phyloP scores from a whole-genome alignment of 2,113 vertebrate species.

The Motacilla tschutschensis region DNA sequence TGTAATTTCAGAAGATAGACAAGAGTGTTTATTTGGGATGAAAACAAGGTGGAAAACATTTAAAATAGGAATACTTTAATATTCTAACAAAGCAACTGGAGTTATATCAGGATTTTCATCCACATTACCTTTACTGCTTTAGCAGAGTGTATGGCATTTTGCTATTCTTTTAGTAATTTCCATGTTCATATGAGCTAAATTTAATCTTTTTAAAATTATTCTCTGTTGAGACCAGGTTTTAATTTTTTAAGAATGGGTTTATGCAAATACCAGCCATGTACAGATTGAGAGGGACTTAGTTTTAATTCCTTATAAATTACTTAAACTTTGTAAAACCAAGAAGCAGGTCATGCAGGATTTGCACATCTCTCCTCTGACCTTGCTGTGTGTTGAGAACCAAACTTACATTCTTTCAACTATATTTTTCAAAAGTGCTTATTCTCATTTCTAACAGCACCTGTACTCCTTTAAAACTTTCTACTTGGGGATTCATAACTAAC shows the following conservation, averaged over 20 bases:
- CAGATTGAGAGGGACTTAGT: background rate
- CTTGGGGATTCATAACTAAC: background rate
- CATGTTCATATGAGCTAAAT: background rate
- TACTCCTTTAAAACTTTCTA: background rate
- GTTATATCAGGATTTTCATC: background rate
- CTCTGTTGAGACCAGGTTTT: background rate
- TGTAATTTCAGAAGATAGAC: background rate
- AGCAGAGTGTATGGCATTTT: background rate
- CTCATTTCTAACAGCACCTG: background rate
- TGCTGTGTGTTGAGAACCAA: accelerated
- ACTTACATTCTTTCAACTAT: background rate
- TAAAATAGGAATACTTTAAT: background rate
- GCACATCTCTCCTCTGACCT: background rate
- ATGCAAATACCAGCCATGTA: background rate
- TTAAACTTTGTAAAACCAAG: background rate
- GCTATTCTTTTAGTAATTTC: background rate
- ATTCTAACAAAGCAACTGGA: background rate
- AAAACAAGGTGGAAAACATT: background rate
- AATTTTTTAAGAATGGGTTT: background rate
- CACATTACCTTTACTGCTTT: background rate
- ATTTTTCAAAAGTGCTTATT: background rate
- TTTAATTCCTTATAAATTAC: background rate
- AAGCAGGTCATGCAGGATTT: background rate
- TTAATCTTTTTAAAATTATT: background rate
- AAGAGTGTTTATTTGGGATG: background rate